Evolutionary conservation across 2,797 vertebrate species (phyloP), one percentile per base, ranked within the genome.

Genomic region (Schizopygopsis malacanthus): DNA sequence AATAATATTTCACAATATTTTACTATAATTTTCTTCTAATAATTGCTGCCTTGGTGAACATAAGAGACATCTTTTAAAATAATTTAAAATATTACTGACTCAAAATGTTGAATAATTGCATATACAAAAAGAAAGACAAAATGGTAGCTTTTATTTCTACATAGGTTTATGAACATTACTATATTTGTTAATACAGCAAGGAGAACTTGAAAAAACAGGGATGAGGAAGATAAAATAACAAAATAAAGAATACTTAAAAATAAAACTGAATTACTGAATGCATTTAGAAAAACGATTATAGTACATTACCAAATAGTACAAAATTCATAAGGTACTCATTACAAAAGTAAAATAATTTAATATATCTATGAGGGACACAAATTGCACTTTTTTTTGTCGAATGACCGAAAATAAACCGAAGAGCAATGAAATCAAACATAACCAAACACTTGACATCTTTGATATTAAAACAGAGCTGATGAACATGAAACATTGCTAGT

Each of bases 331-430:
- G 33, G 2, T 37, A 67, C 18, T 67, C 1, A 37, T 67, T 37
- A 33, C 13, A 1, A 37, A 16, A 33, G 5, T 16, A 37, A 13
- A 25, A n/a, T n/a, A 0, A n/a, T 71, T 71, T 71, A 1, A 43
- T 6, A 22, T 43, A 70, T 6, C 4, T 16, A 39, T 5, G 4
- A 0, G 0, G 9, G 18, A 7, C 22, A n/a, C 67, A n/a, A 22
- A 43, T 6, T 6, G 39, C 69, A 70, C 67, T 22, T 3, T 41
- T 70, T 43, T 45, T 45, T 45, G 10, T 18, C 2, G 7, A 69
- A 20, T 20, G 65, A 11, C 37, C 5, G 9, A 70, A 70, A 70
- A 22, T 4, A 69, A 37, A 11, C 65, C 9, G 4, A 41, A 8
- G 20, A 6, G 39, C 39, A 43, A n/a, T 25, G 22, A 15, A 12